Evolutionary conservation across 35 echinoderm and acorn worm genomes (phyloP).

Genomic region (Lytechinus variegatus): DNA sequence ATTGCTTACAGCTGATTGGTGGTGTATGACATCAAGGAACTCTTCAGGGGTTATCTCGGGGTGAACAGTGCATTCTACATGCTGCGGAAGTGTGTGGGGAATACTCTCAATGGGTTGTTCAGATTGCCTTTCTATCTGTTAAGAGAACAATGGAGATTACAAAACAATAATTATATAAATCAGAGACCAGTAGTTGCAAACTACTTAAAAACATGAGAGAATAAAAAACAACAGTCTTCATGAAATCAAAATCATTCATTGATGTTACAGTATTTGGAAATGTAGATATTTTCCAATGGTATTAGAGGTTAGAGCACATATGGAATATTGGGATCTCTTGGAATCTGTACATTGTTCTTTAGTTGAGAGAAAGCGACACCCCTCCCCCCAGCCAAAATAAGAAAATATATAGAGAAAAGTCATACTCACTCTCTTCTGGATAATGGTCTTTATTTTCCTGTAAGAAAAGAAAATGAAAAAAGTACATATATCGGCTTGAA

Average conservation of each 20-base stretch:
- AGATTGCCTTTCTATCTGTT: neutral
- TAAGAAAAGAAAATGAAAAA: neutral
- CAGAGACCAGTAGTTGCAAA: neutral
- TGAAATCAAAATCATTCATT: no score
- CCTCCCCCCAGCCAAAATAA: neutral
- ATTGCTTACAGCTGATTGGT: conserved; percentile 18
- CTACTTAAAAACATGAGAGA: no score
- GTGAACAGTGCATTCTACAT: conserved; percentile 77
- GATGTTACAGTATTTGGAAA: no score
- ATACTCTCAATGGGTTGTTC: neutral
- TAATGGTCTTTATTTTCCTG: conserved; percentile 72
- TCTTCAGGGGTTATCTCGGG: conserved; percentile 81
- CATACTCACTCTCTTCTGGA: conserved; percentile 61
- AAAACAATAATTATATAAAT: neutral
- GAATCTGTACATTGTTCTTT: no score
- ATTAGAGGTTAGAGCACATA: no score
- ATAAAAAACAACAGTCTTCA: no score
- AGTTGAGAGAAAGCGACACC: no score
- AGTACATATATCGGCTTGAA: no score
- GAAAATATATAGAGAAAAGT: neutral
- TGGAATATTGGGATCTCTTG: no score
- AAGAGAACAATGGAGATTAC: neutral
- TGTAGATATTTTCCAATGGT: no score
- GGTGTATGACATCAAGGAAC: conserved; percentile 69
- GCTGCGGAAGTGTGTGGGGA: conserved; percentile 57